Evolutionary conservation across 2,888 invertebrate genomes (phyloP), one percentile per base, ranked within the genome.

Genomic region (Anodontia alba): DNA sequence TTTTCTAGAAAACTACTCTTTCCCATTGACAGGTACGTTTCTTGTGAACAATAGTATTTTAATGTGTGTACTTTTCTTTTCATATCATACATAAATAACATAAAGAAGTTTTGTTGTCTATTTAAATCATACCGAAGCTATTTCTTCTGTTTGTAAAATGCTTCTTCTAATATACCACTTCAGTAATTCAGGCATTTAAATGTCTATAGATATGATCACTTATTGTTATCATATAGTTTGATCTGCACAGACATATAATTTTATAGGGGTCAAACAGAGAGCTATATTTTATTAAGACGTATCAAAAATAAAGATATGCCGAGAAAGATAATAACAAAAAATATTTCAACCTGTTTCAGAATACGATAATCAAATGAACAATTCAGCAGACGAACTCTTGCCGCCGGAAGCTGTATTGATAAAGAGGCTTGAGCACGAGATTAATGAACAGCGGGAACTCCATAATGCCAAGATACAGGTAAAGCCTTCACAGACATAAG

Each of bases 391-490:
- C 77, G 81, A 78, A 29, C 72, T 78, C 68, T 57, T 74, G 54
- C 73, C 84, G 78, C 85, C 85, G 82, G 85, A 85, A 82, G 85
- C 76, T 46, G 66, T 82, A 29, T 62, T 85, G 85, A 85, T 85
- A 80, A 85, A 83, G 79, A 80, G 85, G 79, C 77, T 83, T 62
- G 79, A 85, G 70, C 76, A 80, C 74, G 85, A 85, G 85, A 85
- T 85, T 73, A 78, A 51, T 66, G 62, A 75, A 31, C 83, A 77
- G 78, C 73, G 43, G 76, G 83, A 80, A 68, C 57, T 68, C 26
- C 68, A 57, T 29, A 62, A 57, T 36, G 15, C 72, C 7, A 77
- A 78, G 67, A 71, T 74, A 43, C 80, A 83, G 75, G 83, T 83
- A 73, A 43, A 46, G 3, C 3, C 8, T 36, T 38, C 7, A 12